Percentiles rank a stretch among this genome's conserved stretches.
phyloP scores from a whole-genome alignment of 2,113 vertebrate genomes.

The Australoheros scitulus region DNA sequence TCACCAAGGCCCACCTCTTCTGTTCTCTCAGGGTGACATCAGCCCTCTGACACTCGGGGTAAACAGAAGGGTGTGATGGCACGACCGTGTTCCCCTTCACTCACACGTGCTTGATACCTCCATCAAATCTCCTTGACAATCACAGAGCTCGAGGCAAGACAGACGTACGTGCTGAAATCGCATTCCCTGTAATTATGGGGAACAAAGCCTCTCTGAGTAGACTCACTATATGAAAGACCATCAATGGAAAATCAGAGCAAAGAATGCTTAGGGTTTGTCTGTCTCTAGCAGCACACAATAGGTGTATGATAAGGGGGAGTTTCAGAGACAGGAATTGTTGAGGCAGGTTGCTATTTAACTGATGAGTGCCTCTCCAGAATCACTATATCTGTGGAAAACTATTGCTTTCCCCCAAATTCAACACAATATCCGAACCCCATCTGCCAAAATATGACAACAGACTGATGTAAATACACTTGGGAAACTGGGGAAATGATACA shows the following conservation, averaged over 20 bases:
- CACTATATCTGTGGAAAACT: constrained; percentile 57
- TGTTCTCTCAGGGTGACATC: constrained; percentile 63
- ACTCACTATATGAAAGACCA: constrained; percentile 62
- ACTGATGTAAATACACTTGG: constrained; percentile 47
- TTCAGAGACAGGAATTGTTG: constrained; percentile 54
- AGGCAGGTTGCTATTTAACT: constrained; percentile 70
- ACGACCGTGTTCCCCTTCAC: constrained; percentile 54
- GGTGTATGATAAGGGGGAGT: constrained; percentile 64
- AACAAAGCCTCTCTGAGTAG: constrained; percentile 67
- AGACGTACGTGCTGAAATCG: constrained; percentile 55
- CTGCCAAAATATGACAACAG: constrained; percentile 64
- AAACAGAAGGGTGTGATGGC: constrained; percentile 64
- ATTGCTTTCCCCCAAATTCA: constrained; percentile 53
- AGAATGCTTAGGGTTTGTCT: constrained; percentile 61
- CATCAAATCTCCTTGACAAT: constrained; percentile 66
- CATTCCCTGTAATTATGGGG: constrained; percentile 73
- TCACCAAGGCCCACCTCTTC: constrained; percentile 42
- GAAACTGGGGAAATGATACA: constrained; percentile 19
- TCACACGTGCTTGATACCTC: constrained; percentile 62
- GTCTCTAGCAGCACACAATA: constrained; percentile 60
- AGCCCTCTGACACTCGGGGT: constrained; percentile 62
- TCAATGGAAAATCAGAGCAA: constrained; percentile 62
- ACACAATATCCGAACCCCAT: constrained; percentile 45
- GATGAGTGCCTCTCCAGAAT: constrained; percentile 66
- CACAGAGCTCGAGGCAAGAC: constrained; percentile 59